Percentiles rank a stretch among this genome's conserved stretches.
Evolutionary conservation across 2,888 invertebrate species (phyloP).

Genomic region (Chymomyza caudatula): DNA sequence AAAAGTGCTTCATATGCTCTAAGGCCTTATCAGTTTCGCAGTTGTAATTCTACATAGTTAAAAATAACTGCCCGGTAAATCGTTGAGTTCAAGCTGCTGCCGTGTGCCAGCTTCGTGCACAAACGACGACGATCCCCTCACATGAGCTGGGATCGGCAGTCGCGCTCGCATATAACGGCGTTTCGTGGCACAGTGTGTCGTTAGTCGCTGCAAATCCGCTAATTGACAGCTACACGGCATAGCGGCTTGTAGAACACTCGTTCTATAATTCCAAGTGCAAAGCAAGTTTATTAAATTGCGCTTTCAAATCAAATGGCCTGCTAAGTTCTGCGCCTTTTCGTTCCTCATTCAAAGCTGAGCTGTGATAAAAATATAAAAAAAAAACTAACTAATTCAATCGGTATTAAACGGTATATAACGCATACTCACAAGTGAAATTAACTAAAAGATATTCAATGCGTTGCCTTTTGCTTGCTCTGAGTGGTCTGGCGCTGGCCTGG

Average conservation of each 20-base stretch:
- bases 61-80: not conserved
- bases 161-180: constrained; percentile 54
- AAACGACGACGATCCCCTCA: constrained; percentile 24
- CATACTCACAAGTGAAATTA: not conserved
- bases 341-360: constrained; percentile 18
- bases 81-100: not conserved
- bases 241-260: not conserved
- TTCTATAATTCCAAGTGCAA: not conserved
- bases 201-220: constrained; percentile 50
- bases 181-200: constrained; percentile 40
- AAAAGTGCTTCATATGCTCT: not conserved
- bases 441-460: constrained; percentile 36
- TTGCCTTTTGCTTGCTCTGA: constrained; percentile 12
- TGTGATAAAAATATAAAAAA: constrained; percentile 32
- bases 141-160: constrained; percentile 12
- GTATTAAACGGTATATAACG: not conserved
- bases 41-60: not conserved
- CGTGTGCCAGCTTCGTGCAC: constrained; percentile 35
- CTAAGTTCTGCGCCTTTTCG: constrained; percentile 10
- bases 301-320: constrained; percentile 9
- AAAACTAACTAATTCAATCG: not conserved
- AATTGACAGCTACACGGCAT: constrained; percentile 40
- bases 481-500: constrained; percentile 18
- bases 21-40: not conserved
- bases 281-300: constrained; percentile 10